These are phyloP conservation scores for Pycnomerus fuliginosus DNA, from an alignment of 2,888 invertebrate genomes.

Conservation along the genomic window DNA sequence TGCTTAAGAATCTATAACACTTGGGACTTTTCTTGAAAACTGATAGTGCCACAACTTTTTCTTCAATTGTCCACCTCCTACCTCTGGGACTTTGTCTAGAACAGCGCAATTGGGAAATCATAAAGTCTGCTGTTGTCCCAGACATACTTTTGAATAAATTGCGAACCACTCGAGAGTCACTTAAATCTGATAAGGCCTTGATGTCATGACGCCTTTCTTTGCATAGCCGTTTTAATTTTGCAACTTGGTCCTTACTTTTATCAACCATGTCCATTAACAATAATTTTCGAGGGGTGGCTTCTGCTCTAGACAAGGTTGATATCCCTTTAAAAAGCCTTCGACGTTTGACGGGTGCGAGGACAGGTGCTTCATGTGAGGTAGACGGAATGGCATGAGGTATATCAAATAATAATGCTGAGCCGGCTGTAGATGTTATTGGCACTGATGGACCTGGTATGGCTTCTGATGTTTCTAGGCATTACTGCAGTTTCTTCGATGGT, in stretches of 20 bases:
- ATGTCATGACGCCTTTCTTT: conserved; percentile 14
- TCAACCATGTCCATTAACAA: conserved; percentile 13
- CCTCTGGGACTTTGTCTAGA: conserved; percentile 5
- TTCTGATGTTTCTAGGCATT: too few species aligned
- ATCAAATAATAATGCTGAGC: too few species aligned
- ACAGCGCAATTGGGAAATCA: conserved; percentile 17
- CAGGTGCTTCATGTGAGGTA: too few species aligned
- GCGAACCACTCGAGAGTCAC: conserved; percentile 11
- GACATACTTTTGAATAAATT: conserved; percentile 14
- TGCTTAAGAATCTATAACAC: conserved; percentile 8
- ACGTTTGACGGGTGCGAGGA: too few species aligned
- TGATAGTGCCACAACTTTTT: conserved; percentile 9
- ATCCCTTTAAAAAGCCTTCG: too few species aligned
- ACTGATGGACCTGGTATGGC: too few species aligned
- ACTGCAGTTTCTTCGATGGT: too few species aligned
- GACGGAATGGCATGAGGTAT: too few species aligned
- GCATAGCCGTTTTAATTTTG: conserved; percentile 17
- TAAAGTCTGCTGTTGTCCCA: conserved; percentile 17
- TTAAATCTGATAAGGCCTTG: conserved; percentile 14
- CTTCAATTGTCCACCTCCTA: conserved; percentile 14
- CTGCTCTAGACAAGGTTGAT: not conserved
- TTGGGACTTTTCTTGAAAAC: conserved; percentile 3
- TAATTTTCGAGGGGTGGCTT: conserved; percentile 7
- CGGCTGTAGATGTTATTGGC: too few species aligned
- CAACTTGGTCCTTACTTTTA: conserved; percentile 19